Evolutionary conservation across 2,888 invertebrate genomes (phyloP), one percentile per base, ranked within the genome.

Genomic region (Galerucella calmariensis): DNA sequence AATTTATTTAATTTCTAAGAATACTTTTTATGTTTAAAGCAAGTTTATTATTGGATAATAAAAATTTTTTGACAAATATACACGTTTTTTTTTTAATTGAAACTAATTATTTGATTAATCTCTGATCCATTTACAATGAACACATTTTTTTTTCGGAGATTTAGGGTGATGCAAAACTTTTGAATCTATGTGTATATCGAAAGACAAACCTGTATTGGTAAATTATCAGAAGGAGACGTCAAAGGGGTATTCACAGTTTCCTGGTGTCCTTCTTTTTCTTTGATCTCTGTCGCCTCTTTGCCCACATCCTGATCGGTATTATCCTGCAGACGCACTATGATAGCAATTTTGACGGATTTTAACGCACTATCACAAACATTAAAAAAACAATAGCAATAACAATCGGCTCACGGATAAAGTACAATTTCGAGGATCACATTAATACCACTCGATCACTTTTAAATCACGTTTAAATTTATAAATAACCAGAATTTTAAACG

Each of bases 241-340:
- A 90, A 84, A 78, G 88, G 87, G 46, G 87, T 86, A 79, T 87
- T 87, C 83, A 90, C 90, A 75, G 89, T 87, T 84, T 91, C 91
- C 85, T 90, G 91, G 86, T 90, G 90, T 79, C 86, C 88, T 83
- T 87, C 90, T 88, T 91, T 91, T 89, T 90, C 90, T 88, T 91
- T 91, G 80, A 80, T 88, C 89, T 90, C 91, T 89, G 90, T 89
- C 89, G 90, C 90, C 79, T 89, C 90, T 88, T 87, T 89, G 86
- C 90, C 91, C 88, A 90, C 91, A 90, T 91, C 90, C 84, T 89
- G 88, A 81, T 89, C 87, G 73, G 80, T 77, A 77, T 81, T 84
- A 88, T 91, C 92, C 88, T 91, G 91, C 87, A 91, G 90, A 88
- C 91, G 89, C 91, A 92, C 92, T 90, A 92, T 92, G 91, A 90